Base-by-base conservation (phyloP, 2,888 invertebrate genomes). In the Drosophila conformis region DNA sequence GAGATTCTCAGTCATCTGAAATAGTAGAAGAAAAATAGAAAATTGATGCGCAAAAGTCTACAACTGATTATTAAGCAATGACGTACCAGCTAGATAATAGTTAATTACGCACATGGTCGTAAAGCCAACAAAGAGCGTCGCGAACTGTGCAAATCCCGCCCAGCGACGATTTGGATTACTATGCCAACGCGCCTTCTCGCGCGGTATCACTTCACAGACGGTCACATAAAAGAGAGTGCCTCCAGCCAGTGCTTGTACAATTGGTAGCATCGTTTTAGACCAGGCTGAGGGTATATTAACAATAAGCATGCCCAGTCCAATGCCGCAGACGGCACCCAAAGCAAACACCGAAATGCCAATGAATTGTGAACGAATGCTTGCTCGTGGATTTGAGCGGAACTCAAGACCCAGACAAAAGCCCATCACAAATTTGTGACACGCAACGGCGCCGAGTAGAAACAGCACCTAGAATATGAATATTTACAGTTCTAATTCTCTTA, bases 371-470 rank as follows among this genome's bases (percentile, higher is more conserved):
- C 90, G 89, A 33, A 92, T 49, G 35, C 73, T 91, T 4, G 92
- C 75, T 36, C 83, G 85, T 27, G 94, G 91, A 81, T 94, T 94
- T n/a, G 94, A 94, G 51, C 94, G 94, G 66, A 97, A 93, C 92
- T 97, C 97, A 0, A 96, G 94, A 0, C 97, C 97, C 54, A 97
- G 94, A 82, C 97, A 97, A 93, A 97, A 97, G 1, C 96, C 96
- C 62, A 97, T 96, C 21, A 97, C 96, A 80, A 96, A 95, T 93
- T 97, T 97, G 93, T 97, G 97, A 5, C 96, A 95, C 0, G 96
- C 95, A 2, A 97, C 96, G 10, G 96, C 97, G 21, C 94, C 95
- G 13, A 95, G 93, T 8, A 95, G 93, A 25, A 96, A 93, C 1
- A 96, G 93, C 1, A 96, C 96, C 96, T 96, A 92, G 8, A 93